Evolutionary conservation across 1,140 invertebrate genomes (phyloP).

Genomic region (Calephelis nemesis): DNA sequence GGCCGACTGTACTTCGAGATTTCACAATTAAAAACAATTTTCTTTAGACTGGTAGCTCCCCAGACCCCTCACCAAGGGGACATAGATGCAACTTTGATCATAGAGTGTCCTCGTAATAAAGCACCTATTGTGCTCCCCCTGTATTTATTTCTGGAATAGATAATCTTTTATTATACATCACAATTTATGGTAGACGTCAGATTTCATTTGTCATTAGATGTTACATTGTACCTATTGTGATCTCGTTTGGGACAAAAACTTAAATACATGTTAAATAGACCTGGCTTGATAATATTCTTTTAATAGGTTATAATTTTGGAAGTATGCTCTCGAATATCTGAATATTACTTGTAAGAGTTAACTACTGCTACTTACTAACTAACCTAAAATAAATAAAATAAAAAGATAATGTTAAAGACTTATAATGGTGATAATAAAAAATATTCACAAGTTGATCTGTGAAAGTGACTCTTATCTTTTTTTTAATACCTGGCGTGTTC

Average conservation of each 20-base stretch:
- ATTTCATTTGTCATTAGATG: conserved; percentile 64
- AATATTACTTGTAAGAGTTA: no score
- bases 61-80: conserved; percentile 35
- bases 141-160: conserved; percentile 65
- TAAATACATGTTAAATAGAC: not conserved
- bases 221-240: conserved; percentile 38
- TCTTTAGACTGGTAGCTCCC: conserved; percentile 2
- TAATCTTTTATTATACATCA: conserved; percentile 70
- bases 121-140: conserved; percentile 59
- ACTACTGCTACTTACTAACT: no score
- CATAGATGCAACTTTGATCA: conserved; percentile 44
- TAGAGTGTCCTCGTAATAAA: conserved; percentile 55
- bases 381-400: no score
- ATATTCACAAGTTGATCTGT: no score
- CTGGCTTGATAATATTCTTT: not conserved
- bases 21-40: conserved; percentile 11
- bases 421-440: no score
- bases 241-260: conserved; percentile 21
- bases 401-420: no score
- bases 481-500: no score
- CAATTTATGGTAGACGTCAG: conserved; percentile 58
- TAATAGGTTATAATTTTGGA: no score
- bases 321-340: no score
- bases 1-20: not conserved
- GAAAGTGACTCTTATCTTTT: no score